Evolutionary conservation across 2,113 vertebrate species (phyloP).

Genomic region (Ia io): DNA sequence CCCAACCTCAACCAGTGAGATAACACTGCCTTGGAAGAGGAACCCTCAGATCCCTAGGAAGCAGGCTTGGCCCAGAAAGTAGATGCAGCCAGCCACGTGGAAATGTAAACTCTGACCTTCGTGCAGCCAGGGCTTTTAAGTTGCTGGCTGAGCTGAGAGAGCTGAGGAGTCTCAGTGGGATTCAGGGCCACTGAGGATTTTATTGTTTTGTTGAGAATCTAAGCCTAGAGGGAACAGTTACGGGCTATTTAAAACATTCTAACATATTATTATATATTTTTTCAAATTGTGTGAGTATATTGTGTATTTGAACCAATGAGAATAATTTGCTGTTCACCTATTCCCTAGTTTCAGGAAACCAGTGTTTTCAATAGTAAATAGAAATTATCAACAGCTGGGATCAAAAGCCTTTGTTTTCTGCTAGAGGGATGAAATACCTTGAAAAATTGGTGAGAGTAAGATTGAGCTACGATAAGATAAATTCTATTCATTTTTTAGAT

Average conservation of each 20-base stretch:
- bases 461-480: background rate
- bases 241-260: background rate
- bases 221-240: background rate
- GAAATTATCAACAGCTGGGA: background rate
- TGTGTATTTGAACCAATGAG: background rate
- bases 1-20: background rate
- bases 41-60: background rate
- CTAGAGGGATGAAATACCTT: background rate
- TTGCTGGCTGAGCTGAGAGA: background rate
- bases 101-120: background rate
- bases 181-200: background rate
- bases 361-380: background rate
- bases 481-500: background rate
- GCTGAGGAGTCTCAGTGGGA: background rate
- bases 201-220: background rate
- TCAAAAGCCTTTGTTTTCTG: background rate
- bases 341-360: background rate
- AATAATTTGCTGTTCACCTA: background rate
- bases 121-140: background rate
- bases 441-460: background rate
- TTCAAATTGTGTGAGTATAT: background rate
- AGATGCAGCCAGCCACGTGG: background rate
- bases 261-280: background rate
- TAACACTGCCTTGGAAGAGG: background rate
- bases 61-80: background rate